A percentile compares a stretch with the other conserved stretches of the same genome.
These are phyloP conservation scores for Sebastes nivosus DNA, from an alignment of 2,797 vertebrate species.

Conservation along the genomic window DNA sequence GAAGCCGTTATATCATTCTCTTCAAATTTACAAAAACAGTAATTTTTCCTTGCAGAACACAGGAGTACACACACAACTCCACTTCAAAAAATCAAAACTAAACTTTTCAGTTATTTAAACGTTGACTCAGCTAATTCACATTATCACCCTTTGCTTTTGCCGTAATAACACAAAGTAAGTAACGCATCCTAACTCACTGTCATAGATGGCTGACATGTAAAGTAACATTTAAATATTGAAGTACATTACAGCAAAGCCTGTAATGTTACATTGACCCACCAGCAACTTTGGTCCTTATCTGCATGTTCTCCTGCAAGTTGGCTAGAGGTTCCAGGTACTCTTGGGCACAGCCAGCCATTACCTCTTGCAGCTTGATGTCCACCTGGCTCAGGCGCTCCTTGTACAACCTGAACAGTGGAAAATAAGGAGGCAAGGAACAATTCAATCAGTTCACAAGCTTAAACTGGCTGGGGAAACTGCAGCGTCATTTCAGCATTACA, in stretches of 20 bases:
- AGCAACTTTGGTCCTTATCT: slow-evolving; percentile 98
- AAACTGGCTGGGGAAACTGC: neutral
- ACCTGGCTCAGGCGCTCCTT: slow-evolving; percentile 97
- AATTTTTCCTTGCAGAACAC: too few species aligned
- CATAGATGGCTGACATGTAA: neutral
- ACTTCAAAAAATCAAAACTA: too few species aligned
- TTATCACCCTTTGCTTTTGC: too few species aligned
- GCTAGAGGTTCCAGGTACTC: slow-evolving; percentile 98
- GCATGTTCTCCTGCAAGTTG: slow-evolving; percentile 99
- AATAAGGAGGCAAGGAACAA: neutral
- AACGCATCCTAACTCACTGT: neutral
- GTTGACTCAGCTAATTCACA: too few species aligned
- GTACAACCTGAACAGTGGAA: slow-evolving; percentile 87
- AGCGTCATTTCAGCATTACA: neutral
- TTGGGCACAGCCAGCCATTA: slow-evolving; percentile 95
- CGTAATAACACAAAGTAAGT: too few species aligned
- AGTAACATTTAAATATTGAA: neutral
- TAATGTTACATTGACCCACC: slow-evolving; percentile 76
- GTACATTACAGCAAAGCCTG: neutral
- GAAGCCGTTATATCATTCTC: too few species aligned
- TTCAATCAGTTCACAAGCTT: neutral
- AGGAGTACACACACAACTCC: too few species aligned
- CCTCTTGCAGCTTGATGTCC: slow-evolving; percentile 97
- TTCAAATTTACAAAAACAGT: too few species aligned
- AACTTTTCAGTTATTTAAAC: too few species aligned